phyloP scores from a whole-genome alignment of 2,888 invertebrate species.

The Homarus gammarus region DNA sequence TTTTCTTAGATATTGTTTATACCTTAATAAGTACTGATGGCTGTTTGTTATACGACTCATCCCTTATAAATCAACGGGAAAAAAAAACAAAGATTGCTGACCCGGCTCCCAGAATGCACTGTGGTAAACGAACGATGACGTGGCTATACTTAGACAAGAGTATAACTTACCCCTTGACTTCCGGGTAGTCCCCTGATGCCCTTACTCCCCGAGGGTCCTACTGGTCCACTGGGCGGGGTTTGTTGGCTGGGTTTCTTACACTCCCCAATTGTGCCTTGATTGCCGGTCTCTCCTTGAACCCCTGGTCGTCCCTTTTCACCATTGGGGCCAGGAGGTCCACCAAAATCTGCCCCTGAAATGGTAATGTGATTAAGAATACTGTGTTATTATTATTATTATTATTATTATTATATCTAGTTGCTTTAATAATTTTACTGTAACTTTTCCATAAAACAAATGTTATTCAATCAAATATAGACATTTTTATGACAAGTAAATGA shows the following conservation, averaged over 20 bases:
- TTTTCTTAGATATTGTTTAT: too few species aligned
- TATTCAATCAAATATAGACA: too few species aligned
- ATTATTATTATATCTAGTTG: too few species aligned
- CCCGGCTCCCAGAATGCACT: too few species aligned
- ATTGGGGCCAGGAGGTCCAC: neutral
- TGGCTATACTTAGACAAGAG: too few species aligned
- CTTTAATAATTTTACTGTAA: neutral
- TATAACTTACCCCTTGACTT: neutral
- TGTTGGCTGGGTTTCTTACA: neutral
- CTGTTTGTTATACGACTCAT: too few species aligned
- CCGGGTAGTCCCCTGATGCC: neutral
- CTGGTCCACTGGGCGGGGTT: neutral
- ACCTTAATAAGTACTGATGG: too few species aligned
- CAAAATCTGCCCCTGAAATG: neutral
- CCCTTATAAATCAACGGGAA: too few species aligned
- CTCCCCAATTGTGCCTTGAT: neutral
- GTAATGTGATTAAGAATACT: neutral
- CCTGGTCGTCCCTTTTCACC: neutral
- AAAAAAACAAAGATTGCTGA: too few species aligned
- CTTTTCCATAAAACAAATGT: too few species aligned
- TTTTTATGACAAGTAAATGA: too few species aligned
- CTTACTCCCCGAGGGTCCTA: neutral
- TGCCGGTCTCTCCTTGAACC: neutral
- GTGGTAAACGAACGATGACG: too few species aligned
- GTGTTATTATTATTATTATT: neutral